Evolutionary conservation across 2,797 vertebrate genomes (phyloP), one percentile per base, ranked within the genome.

Genomic region (Serranus cabrilla): DNA sequence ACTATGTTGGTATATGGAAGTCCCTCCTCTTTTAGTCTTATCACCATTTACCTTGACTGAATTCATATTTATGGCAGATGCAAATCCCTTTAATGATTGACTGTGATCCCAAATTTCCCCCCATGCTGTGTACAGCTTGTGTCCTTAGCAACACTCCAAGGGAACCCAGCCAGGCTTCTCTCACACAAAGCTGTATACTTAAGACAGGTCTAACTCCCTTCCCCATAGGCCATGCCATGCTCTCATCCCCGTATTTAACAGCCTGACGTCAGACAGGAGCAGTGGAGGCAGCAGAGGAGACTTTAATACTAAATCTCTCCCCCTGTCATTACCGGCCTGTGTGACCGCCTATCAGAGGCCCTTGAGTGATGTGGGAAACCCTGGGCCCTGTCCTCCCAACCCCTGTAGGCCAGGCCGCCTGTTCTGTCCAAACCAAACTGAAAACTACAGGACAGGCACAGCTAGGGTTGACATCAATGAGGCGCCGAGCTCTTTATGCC

Each of bases 241-340:
- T 89, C 91, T 94, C 92, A 94, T 94, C 86, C 89, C 88, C 82
- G 63, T 93, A 94, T 95, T 95, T 95, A 95, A 93, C 93, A 92
- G 82, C 79, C 90, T 95, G 93, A 95, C 91, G 88, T 95, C 93
- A 95, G 89, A 87, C 88, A 89, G 90, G 85, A 91, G 93, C 87
- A 90, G 81, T 84, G 90, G 87, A 91, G 90, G 91, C 88, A 87
- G 85, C 70, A 83, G 77, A 92, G 91, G 89, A 93, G 91, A 93
- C 92, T 94, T 94, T 94, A 93, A 95, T 94, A 95, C 92, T 91
- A 93, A 94, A 92, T 92, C 93, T 95, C 88, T 91, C 87, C 90
- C 95, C 91, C 94, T 95, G 94, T 96, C 95, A 96, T 96, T 95
- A 95, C 90, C 62, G 79, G 93, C 81, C 88, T 84, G 89, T 92